Evolutionary conservation across 2,888 invertebrate species (phyloP), one percentile per base, ranked within the genome.

Genomic region (Amorpha juglandis): DNA sequence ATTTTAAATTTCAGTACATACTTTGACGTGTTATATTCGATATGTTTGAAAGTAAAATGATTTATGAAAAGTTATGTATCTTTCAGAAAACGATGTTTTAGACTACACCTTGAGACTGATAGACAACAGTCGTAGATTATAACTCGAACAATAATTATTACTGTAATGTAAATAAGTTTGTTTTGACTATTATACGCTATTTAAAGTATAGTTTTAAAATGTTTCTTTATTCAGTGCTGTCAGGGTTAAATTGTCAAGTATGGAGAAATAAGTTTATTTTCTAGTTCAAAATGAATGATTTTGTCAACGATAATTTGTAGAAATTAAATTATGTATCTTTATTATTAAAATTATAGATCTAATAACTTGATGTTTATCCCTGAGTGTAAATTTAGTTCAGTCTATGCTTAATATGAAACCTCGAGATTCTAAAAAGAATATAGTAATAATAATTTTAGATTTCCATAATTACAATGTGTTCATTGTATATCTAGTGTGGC

Each of bases 401-500:
- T 52, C 66, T 67, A 55, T 35, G 55, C 70, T 63, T 64, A 50
- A 8, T 19, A 66, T 65, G 45, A 67, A 71, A 70, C 65, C 58
- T 67, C 53, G 68, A 72, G 66, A 71, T 72, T 70, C 63, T 70
- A 71, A 74, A 69, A 55, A 33, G 55, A 6, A 48, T 38, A 58
- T 42, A 58, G 42, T 58, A 58, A 58, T 55, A 16, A 38, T 55
- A 47, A 68, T 66, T 62, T 58, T 47, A 45, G 35, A 64, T 47
- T 35, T 55, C 76, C 77, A 75, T 83, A 85, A 83, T 88, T 87
- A 79, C 82, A 84, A 88, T 87, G 89, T 90, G 90, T 91, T 90
- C 89, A 89, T 86, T 88, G 86, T 88, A 87, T 80, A 81, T 78
- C 81, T 90, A 91, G 89, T 86, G 84, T 87, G 87, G 90, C 90